Conservation (phyloP, 2,888 invertebrate species). For the Tenodera sinensis region DNA sequence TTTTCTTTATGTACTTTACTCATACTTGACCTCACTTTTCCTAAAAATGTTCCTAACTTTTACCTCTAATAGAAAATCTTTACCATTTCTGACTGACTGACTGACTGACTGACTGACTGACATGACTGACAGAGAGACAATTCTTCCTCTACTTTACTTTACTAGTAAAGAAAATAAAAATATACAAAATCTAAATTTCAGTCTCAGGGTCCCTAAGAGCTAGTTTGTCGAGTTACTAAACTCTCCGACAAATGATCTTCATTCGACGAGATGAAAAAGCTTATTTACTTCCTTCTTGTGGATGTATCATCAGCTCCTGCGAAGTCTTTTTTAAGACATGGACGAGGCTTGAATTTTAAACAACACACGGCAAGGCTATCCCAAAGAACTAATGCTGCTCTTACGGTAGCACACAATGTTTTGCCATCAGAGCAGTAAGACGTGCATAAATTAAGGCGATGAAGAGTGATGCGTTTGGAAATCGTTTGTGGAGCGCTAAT, state of each 20-base stretch:
- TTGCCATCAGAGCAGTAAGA: not conserved
- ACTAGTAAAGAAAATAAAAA: too few species aligned
- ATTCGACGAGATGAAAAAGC: not conserved
- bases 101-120: too few species aligned
- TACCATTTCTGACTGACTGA: too few species aligned
- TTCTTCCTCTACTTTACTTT: too few species aligned
- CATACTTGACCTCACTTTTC: too few species aligned
- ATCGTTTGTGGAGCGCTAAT: not conserved
- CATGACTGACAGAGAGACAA: too few species aligned
- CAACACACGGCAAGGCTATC: not conserved
- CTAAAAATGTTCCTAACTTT: too few species aligned
- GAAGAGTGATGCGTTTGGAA: not conserved
- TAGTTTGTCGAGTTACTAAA: not conserved
- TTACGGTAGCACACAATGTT: not conserved
- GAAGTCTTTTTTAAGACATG: not conserved
- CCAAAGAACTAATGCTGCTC: not conserved
- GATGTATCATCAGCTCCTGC: not conserved
- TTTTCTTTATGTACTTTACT: too few species aligned
- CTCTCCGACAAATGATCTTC: not conserved
- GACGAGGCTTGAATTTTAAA: not conserved
- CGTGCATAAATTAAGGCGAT: not conserved
- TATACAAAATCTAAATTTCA: too few species aligned
- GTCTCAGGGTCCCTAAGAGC: too few species aligned
- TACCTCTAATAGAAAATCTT: too few species aligned
- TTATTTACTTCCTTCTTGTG: not conserved